Evolutionary conservation across 1,140 invertebrate species (phyloP).

Genomic region (Penaeus indicus): DNA sequence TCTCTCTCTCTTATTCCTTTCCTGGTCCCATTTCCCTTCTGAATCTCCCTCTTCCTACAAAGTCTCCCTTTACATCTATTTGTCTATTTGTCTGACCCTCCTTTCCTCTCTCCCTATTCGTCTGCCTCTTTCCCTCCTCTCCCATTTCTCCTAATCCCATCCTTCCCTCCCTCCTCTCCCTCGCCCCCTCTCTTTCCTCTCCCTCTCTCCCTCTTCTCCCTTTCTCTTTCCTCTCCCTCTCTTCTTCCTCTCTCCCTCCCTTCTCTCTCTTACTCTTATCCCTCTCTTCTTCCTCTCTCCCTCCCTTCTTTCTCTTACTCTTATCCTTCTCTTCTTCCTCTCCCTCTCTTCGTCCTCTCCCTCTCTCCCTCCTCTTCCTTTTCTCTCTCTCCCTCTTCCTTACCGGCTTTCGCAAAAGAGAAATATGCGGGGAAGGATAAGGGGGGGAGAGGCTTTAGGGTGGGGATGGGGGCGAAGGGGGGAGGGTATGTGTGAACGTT

Average conservation of each 20-base stretch:
- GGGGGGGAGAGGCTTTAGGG: background rate
- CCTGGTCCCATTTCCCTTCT: background rate
- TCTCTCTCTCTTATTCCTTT: background rate
- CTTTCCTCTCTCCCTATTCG: background rate
- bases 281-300: slow-evolving; percentile 9
- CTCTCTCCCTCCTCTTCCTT: slow-evolving; percentile 9
- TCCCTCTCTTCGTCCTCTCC: background rate
- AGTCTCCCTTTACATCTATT: background rate
- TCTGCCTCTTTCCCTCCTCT: background rate
- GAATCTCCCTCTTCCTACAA: background rate
- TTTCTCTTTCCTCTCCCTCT: background rate
- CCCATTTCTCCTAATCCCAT: background rate
- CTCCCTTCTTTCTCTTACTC: no score
- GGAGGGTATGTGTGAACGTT: background rate
- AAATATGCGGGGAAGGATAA: no score
- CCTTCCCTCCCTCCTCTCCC: background rate
- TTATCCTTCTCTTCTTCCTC: background rate
- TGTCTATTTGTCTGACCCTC: background rate
- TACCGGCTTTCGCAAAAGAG: no score
- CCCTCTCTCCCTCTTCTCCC: background rate
- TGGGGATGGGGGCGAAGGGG: background rate
- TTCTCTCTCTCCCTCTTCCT: no score
- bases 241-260: background rate
- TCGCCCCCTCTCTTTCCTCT: background rate
- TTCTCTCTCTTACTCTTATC: background rate